Base-by-base conservation (phyloP, 2,888 invertebrate genomes). In the Lepidochrysops patricia region DNA sequence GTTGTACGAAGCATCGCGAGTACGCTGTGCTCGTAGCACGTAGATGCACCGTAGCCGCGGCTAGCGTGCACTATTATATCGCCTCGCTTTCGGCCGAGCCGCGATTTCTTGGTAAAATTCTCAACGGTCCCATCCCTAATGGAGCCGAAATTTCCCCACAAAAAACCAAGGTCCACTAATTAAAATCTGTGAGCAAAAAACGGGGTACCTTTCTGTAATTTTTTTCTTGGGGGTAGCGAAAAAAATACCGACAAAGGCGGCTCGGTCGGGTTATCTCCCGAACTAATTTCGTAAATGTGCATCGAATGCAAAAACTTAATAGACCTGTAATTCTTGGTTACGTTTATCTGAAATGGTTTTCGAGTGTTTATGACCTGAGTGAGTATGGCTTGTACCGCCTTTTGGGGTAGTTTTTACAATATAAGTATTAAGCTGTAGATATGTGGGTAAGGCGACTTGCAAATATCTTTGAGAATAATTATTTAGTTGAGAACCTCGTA, bases 211-310 rank as follows among this genome's bases (percentile, higher is more conserved):
- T 65, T 74, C 80, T 77, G 79, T 72, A 69, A 64, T 63, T 72
- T 71, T 79, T 81, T 82, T 77, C 76, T 77, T 61, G 62, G 71
- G 75, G 68, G 73, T 67, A 67, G 64, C 49, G 64, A 73, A 83
- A 84, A 84, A 86, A 84, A 71, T 74, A 70, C 87, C 87, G 86
- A 83, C 88, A 87, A 88, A 88, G 82, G 68, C 37, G 58, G 62
- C 64, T 68, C 72, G 72, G 66, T 70, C 67, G 71, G 70, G 73
- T 75, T 82, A 80, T 80, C 81, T 77, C 37, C 15, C 70, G 71
- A 70, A 70, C 73, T 71, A 72, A 78, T 79, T 80, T 77, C 73
- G 72, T 71, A 79, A 77, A 76, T 80, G 73, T 75, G 73, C 70
- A 73, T 67, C 69, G 71, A 69, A 70, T 67, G 76, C 70, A 69